Percentiles rank a stretch among this genome's conserved stretches.
Conservation (phyloP, 2,797 vertebrate species). For the Orestias chungarensis region DNA sequence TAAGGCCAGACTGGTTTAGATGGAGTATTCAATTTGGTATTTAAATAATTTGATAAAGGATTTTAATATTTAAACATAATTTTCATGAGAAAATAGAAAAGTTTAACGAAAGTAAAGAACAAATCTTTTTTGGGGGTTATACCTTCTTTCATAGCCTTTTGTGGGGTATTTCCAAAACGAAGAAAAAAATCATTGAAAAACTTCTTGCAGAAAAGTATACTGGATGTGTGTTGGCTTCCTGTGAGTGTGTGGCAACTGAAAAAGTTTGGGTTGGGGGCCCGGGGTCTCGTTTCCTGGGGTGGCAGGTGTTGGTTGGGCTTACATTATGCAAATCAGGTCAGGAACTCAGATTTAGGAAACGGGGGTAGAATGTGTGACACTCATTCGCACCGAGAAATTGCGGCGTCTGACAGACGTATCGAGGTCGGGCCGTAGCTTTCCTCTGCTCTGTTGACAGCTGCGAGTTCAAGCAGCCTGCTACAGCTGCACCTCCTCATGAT, state of each 20-base stretch:
- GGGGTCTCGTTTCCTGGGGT: constrained; percentile 57
- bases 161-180: background rate
- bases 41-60: too few species aligned
- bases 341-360: constrained; percentile 10
- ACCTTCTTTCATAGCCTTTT: background rate
- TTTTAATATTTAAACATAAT: too few species aligned
- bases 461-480: constrained; percentile 21
- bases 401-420: constrained; percentile 19
- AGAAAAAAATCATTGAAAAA: background rate
- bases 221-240: constrained; percentile 31
- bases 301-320: constrained; percentile 15
- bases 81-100: too few species aligned
- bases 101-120: background rate
- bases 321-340: constrained; percentile 63
- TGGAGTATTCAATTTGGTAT: too few species aligned
- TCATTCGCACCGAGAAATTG: constrained; percentile 3
- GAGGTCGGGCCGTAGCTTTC: constrained; percentile 24
- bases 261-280: constrained; percentile 4
- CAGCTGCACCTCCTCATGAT: constrained; percentile 75
- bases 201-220: background rate
- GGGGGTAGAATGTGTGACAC: constrained; percentile 4
- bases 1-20: background rate
- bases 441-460: constrained; percentile 38
- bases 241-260: constrained; percentile 19
- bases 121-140: background rate